Conservation (phyloP, 2,113 vertebrate species). For the Donacobius atricapilla region DNA sequence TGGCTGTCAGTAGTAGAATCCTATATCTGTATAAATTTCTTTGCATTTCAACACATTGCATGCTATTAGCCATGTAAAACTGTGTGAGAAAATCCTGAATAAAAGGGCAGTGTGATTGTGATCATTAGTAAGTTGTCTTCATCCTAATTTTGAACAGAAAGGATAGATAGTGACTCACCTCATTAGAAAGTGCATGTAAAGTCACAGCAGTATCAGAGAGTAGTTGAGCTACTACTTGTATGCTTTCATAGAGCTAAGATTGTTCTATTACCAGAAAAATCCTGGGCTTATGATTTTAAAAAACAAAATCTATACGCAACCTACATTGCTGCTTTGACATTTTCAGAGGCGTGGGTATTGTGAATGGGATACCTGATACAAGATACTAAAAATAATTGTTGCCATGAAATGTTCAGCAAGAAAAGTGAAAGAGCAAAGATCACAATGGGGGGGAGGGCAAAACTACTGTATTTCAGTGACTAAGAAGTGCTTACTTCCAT, state of each 20-base stretch:
- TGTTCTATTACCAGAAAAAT: not conserved
- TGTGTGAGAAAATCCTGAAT: not conserved
- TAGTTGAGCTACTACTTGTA: not conserved
- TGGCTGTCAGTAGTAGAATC: not conserved
- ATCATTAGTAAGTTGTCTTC: not conserved
- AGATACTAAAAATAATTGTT: not conserved
- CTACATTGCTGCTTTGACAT: not conserved
- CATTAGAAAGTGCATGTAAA: not conserved
- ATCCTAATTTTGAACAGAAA: not conserved
- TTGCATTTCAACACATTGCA: not conserved
- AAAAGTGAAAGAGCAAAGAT: not conserved
- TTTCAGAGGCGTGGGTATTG: not conserved
- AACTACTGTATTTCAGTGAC: not conserved
- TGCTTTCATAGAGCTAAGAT: not conserved
- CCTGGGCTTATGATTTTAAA: not conserved
- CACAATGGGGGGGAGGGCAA: not conserved
- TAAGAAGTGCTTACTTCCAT: not conserved
- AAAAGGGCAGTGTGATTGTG: not conserved
- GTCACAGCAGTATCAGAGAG: not conserved
- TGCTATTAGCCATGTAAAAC: not conserved
- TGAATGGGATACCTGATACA: not conserved
- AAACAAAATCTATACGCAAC: not conserved
- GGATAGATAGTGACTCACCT: not conserved
- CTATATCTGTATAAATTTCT: not conserved
- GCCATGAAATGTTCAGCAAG: not conserved